Percentiles rank a stretch among this genome's conserved stretches.
phyloP scores from a whole-genome alignment of 2,888 invertebrate genomes.

The Chrysomela aeneicollis region DNA sequence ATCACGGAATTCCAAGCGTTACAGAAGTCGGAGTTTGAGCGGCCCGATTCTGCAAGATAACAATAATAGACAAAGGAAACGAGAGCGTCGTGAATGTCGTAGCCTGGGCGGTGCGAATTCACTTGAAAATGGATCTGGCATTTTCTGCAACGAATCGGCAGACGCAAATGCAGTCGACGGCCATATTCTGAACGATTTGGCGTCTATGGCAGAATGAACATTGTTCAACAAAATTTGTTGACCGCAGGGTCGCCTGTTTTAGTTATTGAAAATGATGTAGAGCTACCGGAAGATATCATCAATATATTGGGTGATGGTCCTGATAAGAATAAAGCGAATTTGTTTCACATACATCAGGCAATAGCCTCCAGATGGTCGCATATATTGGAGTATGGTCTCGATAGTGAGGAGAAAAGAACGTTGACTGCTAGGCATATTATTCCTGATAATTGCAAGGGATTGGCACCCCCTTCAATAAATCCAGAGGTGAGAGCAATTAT shows the following conservation, averaged over 20 bases:
- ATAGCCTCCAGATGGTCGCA: slow-evolving; percentile 14
- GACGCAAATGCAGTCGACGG: too few species aligned
- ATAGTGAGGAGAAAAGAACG: background rate
- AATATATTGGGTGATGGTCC: slow-evolving; percentile 17
- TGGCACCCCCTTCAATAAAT: slow-evolving; percentile 12
- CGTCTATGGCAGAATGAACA: background rate
- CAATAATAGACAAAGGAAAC: too few species aligned
- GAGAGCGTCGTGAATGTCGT: too few species aligned
- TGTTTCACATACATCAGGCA: slow-evolving; percentile 8
- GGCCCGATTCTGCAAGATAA: too few species aligned
- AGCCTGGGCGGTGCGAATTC: too few species aligned
- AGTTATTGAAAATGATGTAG: slow-evolving; percentile 4
- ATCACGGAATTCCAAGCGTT: too few species aligned
- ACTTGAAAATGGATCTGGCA: too few species aligned
- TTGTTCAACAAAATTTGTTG: background rate
- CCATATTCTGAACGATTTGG: too few species aligned
- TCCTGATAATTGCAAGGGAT: slow-evolving; percentile 7
- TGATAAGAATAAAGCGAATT: background rate
- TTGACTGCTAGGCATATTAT: background rate
- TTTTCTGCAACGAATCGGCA: too few species aligned
- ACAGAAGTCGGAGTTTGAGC: too few species aligned
- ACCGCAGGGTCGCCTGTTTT: background rate
- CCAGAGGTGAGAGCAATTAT: slow-evolving; percentile 4
- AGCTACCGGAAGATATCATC: slow-evolving; percentile 6
- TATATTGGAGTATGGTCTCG: slow-evolving; percentile 2